Conservation (phyloP, 2,888 invertebrate species). For the Eristalis intricaria region DNA sequence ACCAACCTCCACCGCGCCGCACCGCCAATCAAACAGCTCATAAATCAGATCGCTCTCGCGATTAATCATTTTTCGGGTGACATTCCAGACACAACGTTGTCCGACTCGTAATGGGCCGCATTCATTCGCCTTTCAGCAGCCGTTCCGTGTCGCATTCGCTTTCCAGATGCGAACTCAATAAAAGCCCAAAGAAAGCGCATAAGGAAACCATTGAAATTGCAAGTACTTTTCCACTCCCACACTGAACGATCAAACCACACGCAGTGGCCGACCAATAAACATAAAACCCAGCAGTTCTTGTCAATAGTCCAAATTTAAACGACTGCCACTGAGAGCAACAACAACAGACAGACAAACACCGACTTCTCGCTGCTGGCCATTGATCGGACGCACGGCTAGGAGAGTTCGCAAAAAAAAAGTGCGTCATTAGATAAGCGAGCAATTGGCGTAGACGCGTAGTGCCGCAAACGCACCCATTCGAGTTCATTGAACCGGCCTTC, state of each 20-base stretch:
- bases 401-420: conserved; percentile 30
- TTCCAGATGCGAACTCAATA: not conserved
- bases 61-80: not conserved
- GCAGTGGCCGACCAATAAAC: not conserved
- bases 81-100: not conserved
- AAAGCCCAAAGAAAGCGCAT: not conserved
- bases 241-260: not conserved
- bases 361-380: too few species aligned
- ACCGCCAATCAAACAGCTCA: not conserved
- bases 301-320: not conserved
- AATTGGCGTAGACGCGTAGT: not conserved
- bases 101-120: not conserved
- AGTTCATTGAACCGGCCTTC: conserved; percentile 32
- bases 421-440: conserved; percentile 22
- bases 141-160: not conserved
- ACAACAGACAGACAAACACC: not conserved
- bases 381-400: not conserved
- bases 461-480: conserved; percentile 24
- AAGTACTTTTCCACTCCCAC: not conserved
- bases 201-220: not conserved
- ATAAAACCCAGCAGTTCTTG: not conserved
- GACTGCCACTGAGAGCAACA: not conserved
- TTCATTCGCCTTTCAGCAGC: not conserved
- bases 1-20: not conserved
- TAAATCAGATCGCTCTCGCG: not conserved